Evolutionary conservation across 2,888 invertebrate species (phyloP), one percentile per base, ranked within the genome.

Genomic region (Scaptomyza cyrtandrae): DNA sequence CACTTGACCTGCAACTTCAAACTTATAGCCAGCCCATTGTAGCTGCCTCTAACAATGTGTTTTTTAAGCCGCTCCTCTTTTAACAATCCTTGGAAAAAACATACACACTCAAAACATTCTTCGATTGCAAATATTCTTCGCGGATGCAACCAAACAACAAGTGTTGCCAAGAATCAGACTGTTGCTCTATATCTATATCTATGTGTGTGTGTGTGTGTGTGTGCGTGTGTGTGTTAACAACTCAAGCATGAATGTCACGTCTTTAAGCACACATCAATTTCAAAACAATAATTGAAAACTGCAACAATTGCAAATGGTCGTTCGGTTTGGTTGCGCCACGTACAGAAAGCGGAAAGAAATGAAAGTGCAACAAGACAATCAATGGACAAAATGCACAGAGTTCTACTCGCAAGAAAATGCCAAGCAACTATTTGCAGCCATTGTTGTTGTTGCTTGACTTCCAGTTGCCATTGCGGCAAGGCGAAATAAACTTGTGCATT

Each of bases 241-340:
- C 66, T 80, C 71, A 67, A 82, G 78, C 81, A 71, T 73, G 81
- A 74, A 78, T 73, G 75, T 67, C 73, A 76, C 60, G 68, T 82
- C 72, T 74, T 81, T 77, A 85, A 87, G 80, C 82, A 85, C 85
- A 81, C 85, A 85, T 85, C 85, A 79, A 85, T 85, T 85, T 76
- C 75, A 75, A 85, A 87, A 80, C 85, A 85, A 87, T 87, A 85
- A 87, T 85, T 85, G 87, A 87, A 87, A 81, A 85, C 80, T 85
- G 88, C 85, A 81, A 81, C 85, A 87, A 85, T 81, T 72, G 80
- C 69, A 86, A 67, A 71, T 72, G 54, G 66, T 75, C 61, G 61
- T 65, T 72, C 61, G 52, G 63, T 45, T 76, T 70, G 63, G 37
- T 44, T 55, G 48, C 64, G 60, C 65, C 80, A 75, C 76, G 83